Conservation (phyloP, 1,140 invertebrate genomes). For the Bombyx mori region ASM3026992v2 NC_085127.1:7749501-7750000, state of each 20-base stretch:
- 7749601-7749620: conserved; percentile 5
- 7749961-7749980: conserved; percentile 3
- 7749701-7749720: neutral
- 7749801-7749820: conserved; percentile 98
- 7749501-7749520: conserved; percentile 62
- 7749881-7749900: conserved; percentile 97
- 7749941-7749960: conserved; percentile 60
- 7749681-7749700: neutral
- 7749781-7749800: conserved; percentile 97
- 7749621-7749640: neutral
- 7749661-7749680: neutral
- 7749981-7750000: too few species aligned
- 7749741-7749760: conserved; percentile 43
- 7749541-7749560: conserved; percentile 36
- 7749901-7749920: conserved; percentile 99
- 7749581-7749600: conserved; percentile 70
- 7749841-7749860: conserved; percentile 99
- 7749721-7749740: conserved; percentile 2
- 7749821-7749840: conserved; percentile 98
- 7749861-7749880: conserved; percentile 99
- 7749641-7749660: neutral
- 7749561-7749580: conserved; percentile 37
- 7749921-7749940: conserved; percentile 44
- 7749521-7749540: conserved; percentile 64
- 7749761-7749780: conserved; percentile 76